Base-by-base conservation (phyloP, 1,140 invertebrate species). In the Diuraphis noxia region DNA sequence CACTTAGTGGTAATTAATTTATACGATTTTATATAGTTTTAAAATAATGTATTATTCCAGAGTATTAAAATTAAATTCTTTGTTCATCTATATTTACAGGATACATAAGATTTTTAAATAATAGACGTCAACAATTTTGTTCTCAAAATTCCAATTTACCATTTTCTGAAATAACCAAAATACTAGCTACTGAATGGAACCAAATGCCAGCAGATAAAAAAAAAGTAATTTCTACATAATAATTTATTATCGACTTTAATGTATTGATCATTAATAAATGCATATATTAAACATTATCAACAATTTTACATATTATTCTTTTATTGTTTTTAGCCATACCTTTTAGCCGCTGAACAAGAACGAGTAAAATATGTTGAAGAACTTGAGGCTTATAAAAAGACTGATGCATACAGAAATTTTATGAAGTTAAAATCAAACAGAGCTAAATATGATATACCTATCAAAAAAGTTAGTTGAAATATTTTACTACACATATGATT, bases 261-360 rank as follows among this genome's bases (percentile, higher is more conserved):
- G 7, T 10, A 13, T 63, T n/a, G 6, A n/a, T 72, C 0, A 19
- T n/a, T 4, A n/a, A 17, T 72, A 72, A 63, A 63, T n/a, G 13
- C 52, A 56, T 10, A 98, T 30, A 56, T 56, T 30, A 56, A 30
- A 9, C 21, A 23, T 21, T 97, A 72, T 72, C 6, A 63, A n/a
- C 9, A 46, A 92, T 9, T 77, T 40, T 36, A 79, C n/a, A n/a
- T n/a, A 49, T 40, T 91, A 46, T 46, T 91, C 30, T 72, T 77
- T 56, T 84, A 63, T 88, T 91, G 85, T 49, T 88, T 92, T 38
- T 94, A 97, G 94, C 96, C 96, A 93, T 99, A 98, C 94, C 95
- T 98, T 91, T 96, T 97, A 94, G 98, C 98, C 79, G 98, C 98
- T 36, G 98, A 98, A 93, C 96, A 96, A 93, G 98, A 98, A 93